A percentile compares a stretch with the other conserved stretches of the same genome.
Conservation (phyloP, 2,797 vertebrate genomes). For the Gallinago nigripennis region DNA sequence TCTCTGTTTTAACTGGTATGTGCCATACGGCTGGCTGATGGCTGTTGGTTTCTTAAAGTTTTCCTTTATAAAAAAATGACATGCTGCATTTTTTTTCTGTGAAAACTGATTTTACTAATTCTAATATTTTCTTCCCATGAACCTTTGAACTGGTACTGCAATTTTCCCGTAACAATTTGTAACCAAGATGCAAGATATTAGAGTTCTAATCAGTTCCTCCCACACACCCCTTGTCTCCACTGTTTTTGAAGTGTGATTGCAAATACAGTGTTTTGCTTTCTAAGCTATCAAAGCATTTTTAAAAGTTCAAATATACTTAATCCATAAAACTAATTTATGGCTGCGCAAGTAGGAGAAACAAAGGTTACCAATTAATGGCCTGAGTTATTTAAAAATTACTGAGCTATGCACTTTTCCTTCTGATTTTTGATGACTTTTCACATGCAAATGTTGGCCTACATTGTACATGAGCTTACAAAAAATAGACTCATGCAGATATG, state of each 20-base stretch:
- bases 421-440: conserved; percentile 77
- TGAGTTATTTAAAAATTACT: conserved; percentile 79
- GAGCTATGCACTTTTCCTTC: conserved; percentile 73
- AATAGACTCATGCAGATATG: not conserved
- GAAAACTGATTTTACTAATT: not conserved
- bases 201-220: not conserved
- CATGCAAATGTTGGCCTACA: conserved; percentile 55
- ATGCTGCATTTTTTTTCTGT: not conserved
- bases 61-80: not conserved
- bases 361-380: conserved; percentile 79
- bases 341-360: conserved; percentile 72
- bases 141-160: not conserved
- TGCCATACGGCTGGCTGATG: not conserved
- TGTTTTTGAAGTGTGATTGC: conserved; percentile 26
- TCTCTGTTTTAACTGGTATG: not conserved
- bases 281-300: conserved; percentile 78
- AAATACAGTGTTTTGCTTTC: conserved; percentile 65
- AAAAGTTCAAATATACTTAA: conserved; percentile 81
- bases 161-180: conserved; percentile 39
- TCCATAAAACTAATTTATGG: conserved; percentile 84
- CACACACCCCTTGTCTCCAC: not conserved
- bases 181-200: conserved; percentile 3
- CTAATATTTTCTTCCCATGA: conserved; percentile 16
- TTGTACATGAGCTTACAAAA: conserved; percentile 19
- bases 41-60: not conserved